These are phyloP conservation scores for Amblyraja radiata DNA, from an alignment of 2,797 vertebrate species.

Conservation along the genomic window DNA sequence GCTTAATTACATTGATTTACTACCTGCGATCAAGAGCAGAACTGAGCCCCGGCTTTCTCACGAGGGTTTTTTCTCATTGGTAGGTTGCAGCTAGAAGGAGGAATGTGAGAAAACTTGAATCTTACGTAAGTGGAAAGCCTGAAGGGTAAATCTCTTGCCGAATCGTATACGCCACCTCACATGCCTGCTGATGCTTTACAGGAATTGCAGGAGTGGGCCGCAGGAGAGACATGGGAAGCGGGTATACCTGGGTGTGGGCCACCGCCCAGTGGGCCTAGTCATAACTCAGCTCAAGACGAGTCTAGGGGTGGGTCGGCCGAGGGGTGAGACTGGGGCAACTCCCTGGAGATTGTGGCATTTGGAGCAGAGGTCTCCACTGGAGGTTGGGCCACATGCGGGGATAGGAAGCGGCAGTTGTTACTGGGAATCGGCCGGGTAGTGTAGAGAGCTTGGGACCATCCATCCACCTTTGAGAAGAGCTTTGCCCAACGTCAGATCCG, in stretches of 20 bases:
- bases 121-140: not conserved
- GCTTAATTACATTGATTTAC: not conserved
- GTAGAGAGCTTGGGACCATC: too few species aligned
- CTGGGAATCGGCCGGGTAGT: too few species aligned
- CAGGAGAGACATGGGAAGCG: not conserved
- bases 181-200: not conserved
- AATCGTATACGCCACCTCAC: slow-evolving; percentile 18
- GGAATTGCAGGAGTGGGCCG: too few species aligned
- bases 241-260: not conserved
- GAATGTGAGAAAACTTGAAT: not conserved
- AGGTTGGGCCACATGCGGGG: too few species aligned
- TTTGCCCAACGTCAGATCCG: not conserved
- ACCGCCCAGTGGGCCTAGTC: not conserved
- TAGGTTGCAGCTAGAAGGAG: not conserved
- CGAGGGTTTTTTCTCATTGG: not conserved
- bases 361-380: too few species aligned
- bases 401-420: too few species aligned
- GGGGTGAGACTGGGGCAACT: too few species aligned
- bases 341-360: too few species aligned
- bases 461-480: not conserved
- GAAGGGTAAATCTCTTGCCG: not conserved
- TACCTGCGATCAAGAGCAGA: not conserved
- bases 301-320: too few species aligned
- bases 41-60: not conserved
- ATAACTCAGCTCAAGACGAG: too few species aligned